Percentiles rank a stretch among this genome's conserved stretches.
phyloP scores from a whole-genome alignment of 2,797 vertebrate genomes.

The Myripristis murdjan region DNA sequence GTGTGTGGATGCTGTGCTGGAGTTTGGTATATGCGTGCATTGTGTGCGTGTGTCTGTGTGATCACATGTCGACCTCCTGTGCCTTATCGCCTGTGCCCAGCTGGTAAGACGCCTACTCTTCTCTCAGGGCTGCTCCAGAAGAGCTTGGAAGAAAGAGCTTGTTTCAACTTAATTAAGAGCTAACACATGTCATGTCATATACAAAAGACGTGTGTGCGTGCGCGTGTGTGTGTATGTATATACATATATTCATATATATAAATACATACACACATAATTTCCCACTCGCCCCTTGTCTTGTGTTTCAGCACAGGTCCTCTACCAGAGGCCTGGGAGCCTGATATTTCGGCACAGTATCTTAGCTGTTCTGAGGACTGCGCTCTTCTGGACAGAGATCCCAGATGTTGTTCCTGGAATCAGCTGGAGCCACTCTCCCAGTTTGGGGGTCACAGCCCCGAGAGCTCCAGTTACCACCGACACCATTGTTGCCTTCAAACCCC shows the following conservation, averaged over 20 bases:
- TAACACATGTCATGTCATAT: background rate
- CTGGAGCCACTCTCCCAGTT: no score
- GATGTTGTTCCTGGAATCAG: no score
- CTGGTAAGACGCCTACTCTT: conserved; percentile 8
- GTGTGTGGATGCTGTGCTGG: background rate
- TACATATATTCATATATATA: background rate
- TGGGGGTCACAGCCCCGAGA: no score
- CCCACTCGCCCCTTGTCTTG: no score
- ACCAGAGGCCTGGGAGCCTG: no score
- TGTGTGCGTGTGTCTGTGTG: background rate
- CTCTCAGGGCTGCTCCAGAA: conserved; percentile 5
- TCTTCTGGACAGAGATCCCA: no score
- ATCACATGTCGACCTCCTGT: background rate
- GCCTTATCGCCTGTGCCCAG: background rate
- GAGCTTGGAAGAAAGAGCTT: background rate
- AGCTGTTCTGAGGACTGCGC: no score
- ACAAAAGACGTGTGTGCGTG: background rate
- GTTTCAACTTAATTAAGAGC: background rate
- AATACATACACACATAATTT: background rate
- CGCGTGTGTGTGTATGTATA: background rate
- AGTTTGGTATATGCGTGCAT: background rate
- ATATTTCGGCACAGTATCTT: no score
- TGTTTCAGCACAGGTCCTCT: no score
- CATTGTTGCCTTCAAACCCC: no score
- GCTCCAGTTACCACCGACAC: no score